Percentiles rank a stretch among this genome's conserved stretches.
These are phyloP conservation scores for Dissostichus mawsoni DNA, from an alignment of 2,113 vertebrate species.

Conservation along the genomic window DNA sequence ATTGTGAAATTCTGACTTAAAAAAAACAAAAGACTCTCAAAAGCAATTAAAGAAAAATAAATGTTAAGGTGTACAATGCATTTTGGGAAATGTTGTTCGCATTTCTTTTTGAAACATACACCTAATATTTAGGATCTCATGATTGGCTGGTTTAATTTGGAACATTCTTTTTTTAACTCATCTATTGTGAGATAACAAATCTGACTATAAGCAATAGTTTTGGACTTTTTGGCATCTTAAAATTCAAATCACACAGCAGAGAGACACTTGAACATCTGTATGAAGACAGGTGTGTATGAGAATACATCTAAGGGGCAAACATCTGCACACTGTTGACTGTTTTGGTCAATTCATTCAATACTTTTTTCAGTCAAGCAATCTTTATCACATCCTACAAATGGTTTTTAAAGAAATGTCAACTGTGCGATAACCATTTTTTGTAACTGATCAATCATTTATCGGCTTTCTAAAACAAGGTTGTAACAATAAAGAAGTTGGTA, in stretches of 20 bases:
- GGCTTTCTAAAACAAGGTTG: background rate
- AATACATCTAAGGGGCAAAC: too few relatives aligned
- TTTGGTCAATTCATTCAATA: too few relatives aligned
- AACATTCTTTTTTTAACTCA: background rate
- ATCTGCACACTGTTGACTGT: too few relatives aligned
- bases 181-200: background rate
- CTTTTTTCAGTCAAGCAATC: background rate
- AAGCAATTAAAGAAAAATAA: background rate
- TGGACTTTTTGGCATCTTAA: background rate
- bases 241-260: too few relatives aligned
- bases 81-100: conserved; percentile 6
- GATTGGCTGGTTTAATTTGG: background rate
- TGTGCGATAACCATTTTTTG: too few relatives aligned
- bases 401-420: background rate
- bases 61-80: background rate
- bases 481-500: too few relatives aligned
- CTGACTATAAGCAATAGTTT: background rate
- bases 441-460: background rate
- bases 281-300: too few relatives aligned
- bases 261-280: too few relatives aligned
- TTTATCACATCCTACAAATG: background rate
- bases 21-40: background rate
- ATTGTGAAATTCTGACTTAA: conserved; percentile 4
- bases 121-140: background rate
- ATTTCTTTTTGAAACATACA: background rate